Percentiles rank a stretch among this genome's conserved stretches.
Evolutionary conservation across 2,797 vertebrate species (phyloP).

Genomic region (Amazona ochrocephala): DNA sequence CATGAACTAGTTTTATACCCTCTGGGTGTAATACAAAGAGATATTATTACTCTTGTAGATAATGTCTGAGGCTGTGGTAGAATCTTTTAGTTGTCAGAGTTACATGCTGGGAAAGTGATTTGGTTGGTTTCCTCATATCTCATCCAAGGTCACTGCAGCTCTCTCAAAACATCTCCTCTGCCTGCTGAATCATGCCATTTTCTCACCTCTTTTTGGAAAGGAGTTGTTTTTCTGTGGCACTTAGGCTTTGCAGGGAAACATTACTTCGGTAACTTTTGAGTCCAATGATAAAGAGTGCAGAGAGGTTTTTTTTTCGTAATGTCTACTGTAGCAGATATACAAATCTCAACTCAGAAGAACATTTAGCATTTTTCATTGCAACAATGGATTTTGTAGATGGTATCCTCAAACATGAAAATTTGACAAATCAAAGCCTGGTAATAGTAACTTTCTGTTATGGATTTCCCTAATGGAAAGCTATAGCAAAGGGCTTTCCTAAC

Average conservation of each 20-base stretch:
- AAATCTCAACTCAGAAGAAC: background rate
- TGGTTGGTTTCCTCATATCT: background rate
- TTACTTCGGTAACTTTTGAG: background rate
- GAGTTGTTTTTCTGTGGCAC: background rate
- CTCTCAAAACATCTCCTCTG: background rate
- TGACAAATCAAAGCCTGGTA: background rate
- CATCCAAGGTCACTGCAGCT: background rate
- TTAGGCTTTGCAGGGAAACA: background rate
- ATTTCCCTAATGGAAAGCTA: background rate
- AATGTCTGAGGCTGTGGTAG: background rate
- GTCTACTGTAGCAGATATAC: background rate
- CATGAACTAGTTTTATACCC: background rate
- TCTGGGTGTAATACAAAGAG: background rate
- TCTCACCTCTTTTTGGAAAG: background rate
- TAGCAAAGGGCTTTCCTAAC: background rate
- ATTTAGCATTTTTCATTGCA: background rate
- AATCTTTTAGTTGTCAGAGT: background rate
- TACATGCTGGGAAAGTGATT: background rate
- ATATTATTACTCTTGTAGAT: background rate
- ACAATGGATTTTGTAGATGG: background rate
- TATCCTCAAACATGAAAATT: background rate
- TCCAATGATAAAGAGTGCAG: background rate
- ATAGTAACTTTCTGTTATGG: background rate
- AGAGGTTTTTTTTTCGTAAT: background rate
- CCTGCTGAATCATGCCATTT: background rate